Evolutionary conservation across 2,888 invertebrate species (phyloP).

Genomic region (Drosophila nr. fundita): DNA sequence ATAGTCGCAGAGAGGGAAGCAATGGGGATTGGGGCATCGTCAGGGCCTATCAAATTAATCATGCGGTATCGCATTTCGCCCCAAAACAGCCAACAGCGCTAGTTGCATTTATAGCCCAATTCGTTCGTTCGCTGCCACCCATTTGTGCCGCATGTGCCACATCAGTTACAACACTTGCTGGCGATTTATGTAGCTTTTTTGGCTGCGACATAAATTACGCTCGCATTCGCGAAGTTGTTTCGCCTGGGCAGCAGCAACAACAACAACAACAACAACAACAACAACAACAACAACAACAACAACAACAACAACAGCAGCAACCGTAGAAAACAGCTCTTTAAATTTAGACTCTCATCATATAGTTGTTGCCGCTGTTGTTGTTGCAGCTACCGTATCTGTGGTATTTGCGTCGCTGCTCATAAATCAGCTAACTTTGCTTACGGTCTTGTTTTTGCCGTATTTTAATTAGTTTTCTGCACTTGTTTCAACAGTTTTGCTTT

Average conservation of each 20-base stretch:
- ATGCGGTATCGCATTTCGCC: conserved; percentile 77
- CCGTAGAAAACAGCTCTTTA: conserved; percentile 58
- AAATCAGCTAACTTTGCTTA: conserved; percentile 59
- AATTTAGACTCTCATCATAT: conserved; percentile 60
- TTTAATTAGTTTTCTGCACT: conserved; percentile 59
- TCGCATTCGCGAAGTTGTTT: conserved; percentile 22
- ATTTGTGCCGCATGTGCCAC: conserved; percentile 39
- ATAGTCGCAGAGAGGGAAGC: not conserved
- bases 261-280: not conserved
- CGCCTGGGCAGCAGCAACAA: not conserved
- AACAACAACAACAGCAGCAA: not conserved
- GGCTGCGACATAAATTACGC: conserved; percentile 73
- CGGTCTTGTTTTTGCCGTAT: conserved; percentile 21
- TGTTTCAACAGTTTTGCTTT: conserved; percentile 26
- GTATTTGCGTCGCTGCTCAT: conserved; percentile 40
- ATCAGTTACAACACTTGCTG: conserved; percentile 46
- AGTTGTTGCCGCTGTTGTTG: conserved; percentile 8
- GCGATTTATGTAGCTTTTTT: conserved; percentile 71
- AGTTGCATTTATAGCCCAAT: conserved; percentile 77
- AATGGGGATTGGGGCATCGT: not conserved
- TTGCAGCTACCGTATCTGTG: conserved; percentile 35
- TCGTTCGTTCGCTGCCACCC: conserved; percentile 35
- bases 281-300: not conserved
- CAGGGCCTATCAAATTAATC: conserved; percentile 76
- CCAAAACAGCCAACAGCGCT: conserved; percentile 39